These are phyloP conservation scores for Machimus atricapillus DNA, from an alignment of 2,888 invertebrate genomes.

Conservation along the genomic window DNA sequence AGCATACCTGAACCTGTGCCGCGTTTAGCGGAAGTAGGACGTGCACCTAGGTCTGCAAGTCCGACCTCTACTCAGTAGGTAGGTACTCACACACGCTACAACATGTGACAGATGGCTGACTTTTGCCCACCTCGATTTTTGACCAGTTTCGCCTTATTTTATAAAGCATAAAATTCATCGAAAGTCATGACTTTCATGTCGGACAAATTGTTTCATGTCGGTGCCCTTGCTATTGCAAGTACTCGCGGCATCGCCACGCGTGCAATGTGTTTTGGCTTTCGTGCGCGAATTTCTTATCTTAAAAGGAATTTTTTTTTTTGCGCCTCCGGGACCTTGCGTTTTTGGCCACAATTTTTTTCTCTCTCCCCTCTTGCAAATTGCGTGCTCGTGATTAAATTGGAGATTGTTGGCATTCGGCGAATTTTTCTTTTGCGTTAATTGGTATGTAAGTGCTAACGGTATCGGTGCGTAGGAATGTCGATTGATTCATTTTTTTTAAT, in stretches of 20 bases:
- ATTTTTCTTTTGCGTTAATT: not conserved
- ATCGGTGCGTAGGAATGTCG: not conserved
- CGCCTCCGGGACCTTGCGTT: not conserved
- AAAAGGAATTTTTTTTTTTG: not conserved
- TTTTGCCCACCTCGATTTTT: constrained; percentile 13
- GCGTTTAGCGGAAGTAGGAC: not conserved
- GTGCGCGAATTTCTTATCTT: not conserved
- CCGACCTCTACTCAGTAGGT: too few species aligned
- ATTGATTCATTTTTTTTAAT: not conserved
- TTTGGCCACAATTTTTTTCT: not conserved
- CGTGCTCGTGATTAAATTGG: not conserved
- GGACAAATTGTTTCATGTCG: constrained; percentile 3
- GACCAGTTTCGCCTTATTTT: not conserved
- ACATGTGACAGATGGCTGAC: constrained; percentile 18
- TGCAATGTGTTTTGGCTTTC: not conserved
- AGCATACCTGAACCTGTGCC: not conserved
- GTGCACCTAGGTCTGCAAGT: not conserved
- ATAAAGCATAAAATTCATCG: not conserved
- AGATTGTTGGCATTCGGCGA: not conserved
- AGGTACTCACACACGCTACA: not conserved
- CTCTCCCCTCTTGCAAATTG: not conserved
- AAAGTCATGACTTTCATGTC: constrained; percentile 15
- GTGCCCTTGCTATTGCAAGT: not conserved
- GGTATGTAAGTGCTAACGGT: not conserved
- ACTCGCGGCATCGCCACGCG: not conserved